Evolutionary conservation across 2,113 vertebrate species (phyloP).

Genomic region (Podarcis raffonei): DNA sequence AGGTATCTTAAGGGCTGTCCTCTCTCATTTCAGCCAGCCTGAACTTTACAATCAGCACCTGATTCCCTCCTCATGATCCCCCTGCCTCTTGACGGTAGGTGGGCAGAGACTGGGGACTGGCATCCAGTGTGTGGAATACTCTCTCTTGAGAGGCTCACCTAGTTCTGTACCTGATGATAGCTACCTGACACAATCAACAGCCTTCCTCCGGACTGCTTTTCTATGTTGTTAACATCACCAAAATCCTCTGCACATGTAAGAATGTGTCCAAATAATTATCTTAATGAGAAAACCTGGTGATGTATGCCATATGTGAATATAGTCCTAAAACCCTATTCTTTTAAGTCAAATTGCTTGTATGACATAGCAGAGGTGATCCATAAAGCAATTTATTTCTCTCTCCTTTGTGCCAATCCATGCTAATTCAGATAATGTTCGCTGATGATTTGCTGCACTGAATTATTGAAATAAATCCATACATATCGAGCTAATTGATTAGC

Average conservation of each 20-base stretch:
- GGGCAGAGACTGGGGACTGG: too few species aligned
- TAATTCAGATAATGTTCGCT: constrained; percentile 68
- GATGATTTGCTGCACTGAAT: constrained; percentile 62
- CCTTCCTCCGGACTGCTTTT: not conserved
- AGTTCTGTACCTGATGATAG: not conserved
- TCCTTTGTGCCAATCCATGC: constrained; percentile 44
- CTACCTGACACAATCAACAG: not conserved
- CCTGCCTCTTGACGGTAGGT: too few species aligned
- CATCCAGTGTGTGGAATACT: too few species aligned
- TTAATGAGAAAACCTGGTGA: constrained; percentile 31
- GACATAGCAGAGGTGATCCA: constrained; percentile 48
- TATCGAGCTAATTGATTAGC: constrained; percentile 52
- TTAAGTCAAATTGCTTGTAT: constrained; percentile 43
- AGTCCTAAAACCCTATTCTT: constrained; percentile 27
- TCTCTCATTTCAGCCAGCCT: too few species aligned
- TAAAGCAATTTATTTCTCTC: constrained; percentile 60
- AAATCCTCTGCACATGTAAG: constrained; percentile 14
- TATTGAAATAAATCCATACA: constrained; percentile 64
- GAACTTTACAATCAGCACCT: too few species aligned
- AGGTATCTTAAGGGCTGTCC: too few species aligned
- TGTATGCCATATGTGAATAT: constrained; percentile 18
- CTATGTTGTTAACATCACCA: constrained; percentile 16
- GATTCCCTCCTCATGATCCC: too few species aligned
- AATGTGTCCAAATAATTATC: constrained; percentile 23
- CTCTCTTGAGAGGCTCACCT: too few species aligned